A percentile compares a stretch with the other conserved stretches of the same genome.
Conservation (phyloP, 2,113 vertebrate genomes). For the Toxostoma redivivum region DNA sequence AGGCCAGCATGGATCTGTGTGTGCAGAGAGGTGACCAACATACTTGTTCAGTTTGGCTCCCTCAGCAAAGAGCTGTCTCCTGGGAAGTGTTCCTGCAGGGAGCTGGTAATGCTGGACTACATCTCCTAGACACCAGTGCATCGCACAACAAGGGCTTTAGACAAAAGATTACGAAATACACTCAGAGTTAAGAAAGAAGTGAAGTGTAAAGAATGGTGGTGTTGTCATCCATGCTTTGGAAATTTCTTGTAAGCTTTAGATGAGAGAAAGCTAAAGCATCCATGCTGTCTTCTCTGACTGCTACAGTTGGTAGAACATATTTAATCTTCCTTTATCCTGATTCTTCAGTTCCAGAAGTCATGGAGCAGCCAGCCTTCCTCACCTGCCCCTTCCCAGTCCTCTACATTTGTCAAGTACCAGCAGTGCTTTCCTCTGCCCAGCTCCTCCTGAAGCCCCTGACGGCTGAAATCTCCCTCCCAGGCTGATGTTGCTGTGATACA, state of each 20-base stretch:
- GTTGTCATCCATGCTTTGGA: not conserved
- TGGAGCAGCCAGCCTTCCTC: not conserved
- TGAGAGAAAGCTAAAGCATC: not conserved
- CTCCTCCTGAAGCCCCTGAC: not conserved
- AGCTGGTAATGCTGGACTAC: not conserved
- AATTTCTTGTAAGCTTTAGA: not conserved
- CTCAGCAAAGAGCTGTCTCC: not conserved
- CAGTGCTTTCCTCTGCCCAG: not conserved
- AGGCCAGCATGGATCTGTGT: accelerated
- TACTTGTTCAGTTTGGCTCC: not conserved
- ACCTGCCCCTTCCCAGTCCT: not conserved
- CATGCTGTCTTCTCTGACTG: not conserved
- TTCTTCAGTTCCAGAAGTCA: not conserved
- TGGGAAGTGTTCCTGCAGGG: not conserved
- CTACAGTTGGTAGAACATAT: not conserved
- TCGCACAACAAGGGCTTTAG: accelerated
- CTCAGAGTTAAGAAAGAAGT: not conserved
- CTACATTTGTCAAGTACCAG: not conserved
- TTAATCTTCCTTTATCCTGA: not conserved
- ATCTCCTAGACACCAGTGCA: not conserved
- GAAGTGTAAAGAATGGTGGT: not conserved
- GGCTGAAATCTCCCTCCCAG: not conserved
- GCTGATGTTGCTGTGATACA: not conserved
- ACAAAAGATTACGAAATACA: not conserved
- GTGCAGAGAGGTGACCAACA: not conserved